Percentiles rank a stretch among this genome's conserved stretches.
Conservation (phyloP, 2,888 invertebrate species). For the Eupeodes luniger region DNA sequence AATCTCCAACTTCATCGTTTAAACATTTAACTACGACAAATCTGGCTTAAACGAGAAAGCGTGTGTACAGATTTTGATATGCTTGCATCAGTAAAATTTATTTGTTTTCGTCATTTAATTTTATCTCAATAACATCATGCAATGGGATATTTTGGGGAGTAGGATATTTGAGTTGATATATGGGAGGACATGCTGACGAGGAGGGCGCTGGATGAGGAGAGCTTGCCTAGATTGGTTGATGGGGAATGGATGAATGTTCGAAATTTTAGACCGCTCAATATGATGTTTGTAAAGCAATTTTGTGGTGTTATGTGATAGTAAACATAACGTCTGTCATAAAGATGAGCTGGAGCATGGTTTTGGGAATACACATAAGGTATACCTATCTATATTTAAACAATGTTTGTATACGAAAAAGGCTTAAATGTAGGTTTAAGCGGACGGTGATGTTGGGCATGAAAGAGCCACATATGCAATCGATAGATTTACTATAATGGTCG, state of each 20-base stretch:
- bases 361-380: not conserved
- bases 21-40: slow-evolving; percentile 2
- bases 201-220: not conserved
- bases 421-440: slow-evolving; percentile 37
- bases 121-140: slow-evolving; percentile 61
- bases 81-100: slow-evolving; percentile 13
- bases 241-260: not conserved
- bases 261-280: slow-evolving; percentile 24
- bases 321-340: slow-evolving; percentile 29
- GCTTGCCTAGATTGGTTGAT: not conserved
- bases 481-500: slow-evolving; percentile 65
- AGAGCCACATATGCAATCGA: slow-evolving; percentile 67
- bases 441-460: slow-evolving; percentile 25
- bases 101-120: slow-evolving; percentile 61
- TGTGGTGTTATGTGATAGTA: slow-evolving; percentile 32
- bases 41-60: not conserved
- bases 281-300: slow-evolving; percentile 36
- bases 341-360: not conserved
- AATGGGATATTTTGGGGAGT: slow-evolving; percentile 30
- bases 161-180: too few relatives aligned
- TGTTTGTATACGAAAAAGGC: slow-evolving; percentile 48
- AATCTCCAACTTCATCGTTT: not conserved
- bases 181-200: not conserved
- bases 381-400: not conserved
- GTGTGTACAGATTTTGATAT: slow-evolving; percentile 4